A percentile compares a stretch with the other conserved stretches of the same genome.
These are phyloP conservation scores for Parus major DNA, from an alignment of 2,113 vertebrate species.

Conservation along the genomic window DNA sequence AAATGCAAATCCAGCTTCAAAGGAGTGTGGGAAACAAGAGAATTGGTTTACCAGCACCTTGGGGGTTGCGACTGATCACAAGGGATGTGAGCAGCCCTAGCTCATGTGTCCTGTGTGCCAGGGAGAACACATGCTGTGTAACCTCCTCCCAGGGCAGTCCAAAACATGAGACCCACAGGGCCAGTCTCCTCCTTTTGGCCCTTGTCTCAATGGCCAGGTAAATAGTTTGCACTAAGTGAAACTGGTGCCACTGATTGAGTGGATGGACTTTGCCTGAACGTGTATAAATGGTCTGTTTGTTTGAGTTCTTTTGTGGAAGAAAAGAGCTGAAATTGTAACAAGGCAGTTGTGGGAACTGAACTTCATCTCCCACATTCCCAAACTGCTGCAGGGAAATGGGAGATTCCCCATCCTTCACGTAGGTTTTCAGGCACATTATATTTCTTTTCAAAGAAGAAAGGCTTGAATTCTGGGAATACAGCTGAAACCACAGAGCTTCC, in stretches of 20 bases:
- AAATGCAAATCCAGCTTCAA: conserved; percentile 46
- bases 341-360: background rate
- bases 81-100: background rate
- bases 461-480: background rate
- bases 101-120: background rate
- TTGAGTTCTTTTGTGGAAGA: background rate
- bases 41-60: background rate
- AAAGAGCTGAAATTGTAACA: background rate
- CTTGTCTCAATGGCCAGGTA: background rate
- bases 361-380: background rate
- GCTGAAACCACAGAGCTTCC: background rate
- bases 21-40: conserved; percentile 3
- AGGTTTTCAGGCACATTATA: background rate
- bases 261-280: background rate
- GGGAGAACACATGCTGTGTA: background rate
- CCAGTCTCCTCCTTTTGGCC: background rate
- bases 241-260: background rate
- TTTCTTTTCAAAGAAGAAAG: background rate
- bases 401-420: background rate
- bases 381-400: background rate
- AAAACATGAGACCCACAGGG: background rate
- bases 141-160: background rate
- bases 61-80: background rate
- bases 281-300: background rate
- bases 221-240: background rate